Conservation (phyloP, 1,140 invertebrate genomes). For the Drosophila sucinea region DNA sequence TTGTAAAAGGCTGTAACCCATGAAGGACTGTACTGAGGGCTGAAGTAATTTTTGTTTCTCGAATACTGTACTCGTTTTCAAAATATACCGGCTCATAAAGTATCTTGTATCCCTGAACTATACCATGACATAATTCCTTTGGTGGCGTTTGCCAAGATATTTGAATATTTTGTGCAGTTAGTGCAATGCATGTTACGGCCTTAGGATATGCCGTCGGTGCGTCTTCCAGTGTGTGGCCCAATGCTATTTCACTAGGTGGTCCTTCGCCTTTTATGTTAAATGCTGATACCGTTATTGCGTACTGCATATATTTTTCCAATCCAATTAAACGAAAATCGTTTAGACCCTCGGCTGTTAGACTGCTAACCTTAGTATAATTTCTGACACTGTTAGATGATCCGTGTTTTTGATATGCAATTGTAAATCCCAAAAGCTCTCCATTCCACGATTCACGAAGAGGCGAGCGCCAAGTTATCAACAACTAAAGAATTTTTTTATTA, state of each 20-base stretch:
- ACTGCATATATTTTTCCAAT: constrained; percentile 91
- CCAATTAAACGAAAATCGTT: constrained; percentile 86
- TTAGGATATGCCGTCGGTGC: constrained; percentile 88
- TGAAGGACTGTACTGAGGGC: constrained; percentile 85
- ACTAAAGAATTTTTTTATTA: constrained; percentile 33
- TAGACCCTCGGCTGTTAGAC: constrained; percentile 83
- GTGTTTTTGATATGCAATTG: constrained; percentile 86
- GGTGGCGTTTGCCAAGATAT: constrained; percentile 91
- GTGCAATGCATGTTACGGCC: constrained; percentile 86
- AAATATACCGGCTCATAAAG: constrained; percentile 88
- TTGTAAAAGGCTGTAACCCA: constrained; percentile 87
- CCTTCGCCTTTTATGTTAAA: constrained; percentile 92
- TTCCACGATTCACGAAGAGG: constrained; percentile 91
- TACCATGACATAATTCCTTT: constrained; percentile 87
- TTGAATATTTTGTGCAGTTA: constrained; percentile 89
- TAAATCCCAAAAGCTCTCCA: constrained; percentile 92
- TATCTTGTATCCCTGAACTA: constrained; percentile 92
- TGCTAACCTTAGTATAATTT: constrained; percentile 84
- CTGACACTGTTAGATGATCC: constrained; percentile 80
- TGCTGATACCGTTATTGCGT: constrained; percentile 90
- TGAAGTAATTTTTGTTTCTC: constrained; percentile 86
- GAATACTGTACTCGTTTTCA: constrained; percentile 85
- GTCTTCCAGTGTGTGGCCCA: constrained; percentile 91
- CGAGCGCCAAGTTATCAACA: constrained; percentile 91
- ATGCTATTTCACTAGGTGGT: constrained; percentile 87